These are phyloP conservation scores for Merops nubicus DNA, from an alignment of 2,113 vertebrate genomes.

Conservation along the genomic window DNA sequence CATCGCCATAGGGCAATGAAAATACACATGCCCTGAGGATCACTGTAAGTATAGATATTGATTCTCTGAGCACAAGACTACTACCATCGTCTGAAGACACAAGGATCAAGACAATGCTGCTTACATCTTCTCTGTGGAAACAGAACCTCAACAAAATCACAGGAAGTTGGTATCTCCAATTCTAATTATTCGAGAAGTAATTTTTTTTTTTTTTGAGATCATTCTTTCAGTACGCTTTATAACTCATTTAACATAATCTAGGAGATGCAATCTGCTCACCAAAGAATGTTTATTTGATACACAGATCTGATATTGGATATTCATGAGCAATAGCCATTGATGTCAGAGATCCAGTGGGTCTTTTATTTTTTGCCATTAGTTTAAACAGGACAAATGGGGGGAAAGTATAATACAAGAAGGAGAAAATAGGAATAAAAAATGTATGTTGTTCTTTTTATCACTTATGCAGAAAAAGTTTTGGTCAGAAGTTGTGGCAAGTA, in stretches of 20 bases:
- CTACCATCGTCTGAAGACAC: background rate
- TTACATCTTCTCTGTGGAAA: background rate
- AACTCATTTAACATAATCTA: background rate
- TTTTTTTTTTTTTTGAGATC: background rate
- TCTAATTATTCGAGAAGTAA: fast-evolving
- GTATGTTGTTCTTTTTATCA: background rate
- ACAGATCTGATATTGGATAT: background rate
- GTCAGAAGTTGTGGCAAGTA: background rate
- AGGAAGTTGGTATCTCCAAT: background rate
- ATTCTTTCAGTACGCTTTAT: background rate
- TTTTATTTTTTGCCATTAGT: background rate
- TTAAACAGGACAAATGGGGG: background rate
- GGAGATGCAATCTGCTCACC: background rate
- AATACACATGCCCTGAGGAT: background rate
- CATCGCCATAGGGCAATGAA: background rate
- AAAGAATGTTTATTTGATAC: background rate
- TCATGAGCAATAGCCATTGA: background rate
- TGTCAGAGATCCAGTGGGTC: background rate
- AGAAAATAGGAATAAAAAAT: background rate
- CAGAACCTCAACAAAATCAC: background rate
- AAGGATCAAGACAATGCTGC: background rate
- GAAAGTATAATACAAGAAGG: background rate
- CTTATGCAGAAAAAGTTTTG: background rate
- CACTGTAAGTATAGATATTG: background rate
- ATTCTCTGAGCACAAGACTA: background rate